Percentiles rank a stretch among this genome's conserved stretches.
phyloP scores from a whole-genome alignment of 2,888 invertebrate genomes.

The Tipula helvola region DNA sequence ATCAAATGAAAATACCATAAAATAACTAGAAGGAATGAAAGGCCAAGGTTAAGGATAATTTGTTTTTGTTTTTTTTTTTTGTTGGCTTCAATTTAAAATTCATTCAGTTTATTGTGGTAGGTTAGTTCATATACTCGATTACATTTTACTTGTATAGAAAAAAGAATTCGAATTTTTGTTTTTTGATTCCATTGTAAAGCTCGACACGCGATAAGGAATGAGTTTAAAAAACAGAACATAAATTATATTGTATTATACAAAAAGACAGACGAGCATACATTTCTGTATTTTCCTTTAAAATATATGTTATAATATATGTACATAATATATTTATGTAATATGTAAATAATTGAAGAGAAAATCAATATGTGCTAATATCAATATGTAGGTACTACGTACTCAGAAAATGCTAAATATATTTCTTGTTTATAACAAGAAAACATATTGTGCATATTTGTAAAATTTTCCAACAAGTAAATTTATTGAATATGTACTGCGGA shows the following conservation, averaged over 20 bases:
- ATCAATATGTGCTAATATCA: too few species aligned
- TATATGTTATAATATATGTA: background rate
- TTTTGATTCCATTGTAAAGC: background rate
- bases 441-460: background rate
- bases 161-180: background rate
- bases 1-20: background rate
- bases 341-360: background rate
- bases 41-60: background rate
- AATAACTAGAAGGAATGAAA: background rate
- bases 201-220: background rate
- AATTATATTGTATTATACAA: too few species aligned
- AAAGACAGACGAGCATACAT: background rate
- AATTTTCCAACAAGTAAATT: background rate
- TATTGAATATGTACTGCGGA: background rate
- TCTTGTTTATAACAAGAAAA: background rate
- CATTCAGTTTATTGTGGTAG: background rate
- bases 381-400: too few species aligned
- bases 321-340: too few species aligned
- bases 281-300: background rate
- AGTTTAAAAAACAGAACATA: background rate
- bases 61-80: background rate
- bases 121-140: background rate
- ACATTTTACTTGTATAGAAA: background rate
- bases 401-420: too few species aligned
- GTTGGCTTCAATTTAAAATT: background rate